Base-by-base conservation (phyloP, 2,888 invertebrate genomes). In the Ommatoiulus sabulosus region DNA sequence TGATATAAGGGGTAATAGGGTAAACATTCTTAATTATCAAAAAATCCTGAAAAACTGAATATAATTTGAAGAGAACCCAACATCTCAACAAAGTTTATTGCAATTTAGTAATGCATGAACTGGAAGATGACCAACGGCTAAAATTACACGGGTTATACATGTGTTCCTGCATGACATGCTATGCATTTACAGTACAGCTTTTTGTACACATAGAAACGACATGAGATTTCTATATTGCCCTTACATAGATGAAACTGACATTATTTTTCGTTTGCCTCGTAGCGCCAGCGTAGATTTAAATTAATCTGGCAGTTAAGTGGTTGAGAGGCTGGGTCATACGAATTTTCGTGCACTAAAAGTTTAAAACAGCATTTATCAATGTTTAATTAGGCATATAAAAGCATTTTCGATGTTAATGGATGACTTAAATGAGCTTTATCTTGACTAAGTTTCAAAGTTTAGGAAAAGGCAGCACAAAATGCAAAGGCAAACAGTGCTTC, bases 311-410 rank as follows among this genome's bases (percentile, higher is more conserved):
- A 72, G 72, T 72, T 72, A 72, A 72, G 72, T 72, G 72, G 72
- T 72, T 72, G 72, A 24, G 72, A 72, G 72, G 24, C 72, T 72
- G 24, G 72, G 72, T 72, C 72, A 72, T 72, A 10, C 72, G 72
- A 72, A 72, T 72, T 72, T 24, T 72, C 24, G 72, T 24, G 72
- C 8, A 24, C 72, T 72, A 72, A 72, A 72, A 72, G 72, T 72
- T 85, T 85, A 46, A 85, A 85, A 44, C 46, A 85, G 46, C 85
- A 85, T 85, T 85, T 85, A 85, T 85, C 85, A 85, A 85, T 85
- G 85, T 85, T 85, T 85, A 85, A 85, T 85, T 85, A 85, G 85
- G 85, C 85, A 85, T 85, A 46, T 46, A 85, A 85, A 85, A 85
- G 85, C 85, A 46, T 46, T 85, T 85, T 46, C 85, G 46, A 85